A percentile compares a stretch with the other conserved stretches of the same genome.
These are phyloP conservation scores for Hydractinia echinata DNA, from an alignment of 30 jellyfish, hydroid and myxozoan species.

Conservation along the genomic window DNA sequence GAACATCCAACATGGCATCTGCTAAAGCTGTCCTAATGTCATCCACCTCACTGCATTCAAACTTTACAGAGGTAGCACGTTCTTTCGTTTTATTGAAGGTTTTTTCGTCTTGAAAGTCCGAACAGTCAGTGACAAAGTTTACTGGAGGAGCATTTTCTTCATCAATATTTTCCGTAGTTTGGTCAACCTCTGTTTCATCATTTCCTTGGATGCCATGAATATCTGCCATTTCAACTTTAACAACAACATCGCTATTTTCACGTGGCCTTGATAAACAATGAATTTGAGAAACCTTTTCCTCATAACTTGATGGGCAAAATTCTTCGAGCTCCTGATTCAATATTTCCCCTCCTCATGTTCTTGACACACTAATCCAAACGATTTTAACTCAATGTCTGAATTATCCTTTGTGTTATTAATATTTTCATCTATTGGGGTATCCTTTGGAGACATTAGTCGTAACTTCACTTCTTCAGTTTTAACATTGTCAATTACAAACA, in stretches of 20 bases:
- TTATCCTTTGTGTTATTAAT: neutral
- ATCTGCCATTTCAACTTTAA: too few relatives aligned
- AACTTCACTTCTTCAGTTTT: neutral
- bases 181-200: neutral
- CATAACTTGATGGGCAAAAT: neutral
- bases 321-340: neutral
- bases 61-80: neutral
- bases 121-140: too few relatives aligned
- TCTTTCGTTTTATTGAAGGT: neutral
- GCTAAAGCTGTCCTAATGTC: slow-evolving; percentile 50
- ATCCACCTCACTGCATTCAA: slow-evolving; percentile 35
- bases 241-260: neutral
- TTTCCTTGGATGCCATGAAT: neutral
- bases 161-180: neutral
- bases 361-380: neutral
- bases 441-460: neutral
- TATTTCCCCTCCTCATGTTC: neutral
- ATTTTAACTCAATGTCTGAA: neutral
- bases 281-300: neutral
- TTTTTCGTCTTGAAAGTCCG: too few relatives aligned
- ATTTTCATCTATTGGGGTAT: neutral
- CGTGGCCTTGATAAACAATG: neutral
- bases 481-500: neutral
- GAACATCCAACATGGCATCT: slow-evolving; percentile 73
- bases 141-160: neutral